A percentile compares a stretch with the other conserved stretches of the same genome.
Evolutionary conservation across 2,888 invertebrate species (phyloP).

Genomic region (Mechanitis messenoides): DNA sequence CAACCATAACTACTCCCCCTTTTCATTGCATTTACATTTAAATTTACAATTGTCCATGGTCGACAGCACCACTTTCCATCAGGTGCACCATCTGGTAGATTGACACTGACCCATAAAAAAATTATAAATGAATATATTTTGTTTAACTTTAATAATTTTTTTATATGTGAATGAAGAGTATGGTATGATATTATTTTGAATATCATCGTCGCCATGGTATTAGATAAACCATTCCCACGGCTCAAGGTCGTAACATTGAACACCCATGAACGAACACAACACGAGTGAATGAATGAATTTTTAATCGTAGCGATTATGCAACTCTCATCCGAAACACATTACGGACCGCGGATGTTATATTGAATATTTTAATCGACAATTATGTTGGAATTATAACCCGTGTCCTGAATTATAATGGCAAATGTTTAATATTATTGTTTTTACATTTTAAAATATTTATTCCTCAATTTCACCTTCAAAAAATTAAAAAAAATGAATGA

Average conservation of each 20-base stretch:
- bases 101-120: background rate
- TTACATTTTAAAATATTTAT: no score
- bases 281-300: constrained; percentile 6
- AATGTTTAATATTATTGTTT: no score
- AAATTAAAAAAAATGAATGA: no score
- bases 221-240: constrained; percentile 24
- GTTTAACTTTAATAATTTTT: background rate
- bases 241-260: constrained; percentile 23
- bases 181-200: background rate
- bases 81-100: no score
- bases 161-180: background rate
- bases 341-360: background rate
- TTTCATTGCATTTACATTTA: no score
- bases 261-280: background rate
- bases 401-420: background rate
- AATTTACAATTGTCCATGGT: no score
- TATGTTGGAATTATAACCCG: background rate
- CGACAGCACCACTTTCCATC: no score
- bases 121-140: no score
- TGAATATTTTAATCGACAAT: constrained; percentile 4
- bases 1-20: no score
- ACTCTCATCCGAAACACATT: constrained; percentile 15
- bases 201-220: background rate
- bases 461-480: no score
- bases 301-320: constrained; percentile 3